Evolutionary conservation across 2,797 vertebrate genomes (phyloP).

Genomic region (Paedocypris micromegethes): DNA sequence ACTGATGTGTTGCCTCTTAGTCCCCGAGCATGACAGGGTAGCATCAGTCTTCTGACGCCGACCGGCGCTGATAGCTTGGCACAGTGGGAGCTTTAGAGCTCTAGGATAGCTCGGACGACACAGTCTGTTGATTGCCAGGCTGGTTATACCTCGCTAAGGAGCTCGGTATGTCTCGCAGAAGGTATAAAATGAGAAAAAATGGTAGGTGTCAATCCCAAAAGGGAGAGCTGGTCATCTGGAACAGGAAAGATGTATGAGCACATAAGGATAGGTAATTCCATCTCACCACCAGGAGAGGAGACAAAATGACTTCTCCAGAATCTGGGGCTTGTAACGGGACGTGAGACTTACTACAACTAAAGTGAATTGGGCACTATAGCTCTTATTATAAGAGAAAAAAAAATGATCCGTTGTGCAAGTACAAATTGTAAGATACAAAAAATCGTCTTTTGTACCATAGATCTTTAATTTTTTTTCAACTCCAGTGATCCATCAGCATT

Average conservation of each 20-base stretch:
- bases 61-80: slow-evolving; percentile 64
- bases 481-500: too few species aligned
- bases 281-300: slow-evolving; percentile 53
- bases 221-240: slow-evolving; percentile 70
- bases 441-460: too few species aligned
- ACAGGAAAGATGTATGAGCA: slow-evolving; percentile 72
- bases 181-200: slow-evolving; percentile 76
- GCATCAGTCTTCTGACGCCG: slow-evolving; percentile 61
- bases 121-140: slow-evolving; percentile 62
- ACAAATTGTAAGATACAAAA: too few species aligned
- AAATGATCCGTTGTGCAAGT: too few species aligned
- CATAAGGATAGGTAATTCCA: slow-evolving; percentile 67
- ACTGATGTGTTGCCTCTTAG: slow-evolving; percentile 53
- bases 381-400: too few species aligned
- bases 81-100: slow-evolving; percentile 54
- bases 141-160: slow-evolving; percentile 65
- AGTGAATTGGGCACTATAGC: too few species aligned
- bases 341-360: slow-evolving; percentile 38
- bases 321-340: slow-evolving; percentile 59
- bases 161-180: slow-evolving; percentile 43
- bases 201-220: slow-evolving; percentile 72
- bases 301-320: slow-evolving; percentile 53
- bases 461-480: too few species aligned
- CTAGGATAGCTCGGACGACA: slow-evolving; percentile 61
- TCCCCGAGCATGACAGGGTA: slow-evolving; percentile 53